Conservation (phyloP, 2,113 vertebrate species). For the Ailuropoda melanoleuca region DNA sequence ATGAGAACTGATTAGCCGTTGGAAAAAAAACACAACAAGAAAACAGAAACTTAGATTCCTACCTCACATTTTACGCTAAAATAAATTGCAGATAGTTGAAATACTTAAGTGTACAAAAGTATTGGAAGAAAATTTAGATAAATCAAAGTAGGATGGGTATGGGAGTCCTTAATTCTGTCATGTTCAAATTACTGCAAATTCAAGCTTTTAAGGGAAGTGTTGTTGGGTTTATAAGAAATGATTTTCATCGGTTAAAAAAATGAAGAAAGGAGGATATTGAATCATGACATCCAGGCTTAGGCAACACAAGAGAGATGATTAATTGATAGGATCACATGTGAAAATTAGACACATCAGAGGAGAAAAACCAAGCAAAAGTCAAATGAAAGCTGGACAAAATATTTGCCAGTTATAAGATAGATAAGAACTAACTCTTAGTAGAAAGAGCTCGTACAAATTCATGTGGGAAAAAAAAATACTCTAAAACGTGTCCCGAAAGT, state of each 20-base stretch:
- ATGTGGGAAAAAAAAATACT: background rate
- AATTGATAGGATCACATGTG: background rate
- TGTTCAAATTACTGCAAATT: background rate
- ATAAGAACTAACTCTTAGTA: background rate
- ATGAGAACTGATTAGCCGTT: background rate
- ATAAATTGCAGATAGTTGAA: background rate
- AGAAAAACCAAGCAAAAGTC: slow-evolving; percentile 2
- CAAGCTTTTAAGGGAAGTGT: background rate
- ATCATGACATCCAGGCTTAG: background rate
- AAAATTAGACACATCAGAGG: background rate
- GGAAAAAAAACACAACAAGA: background rate
- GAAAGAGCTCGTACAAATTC: background rate
- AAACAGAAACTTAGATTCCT: background rate
- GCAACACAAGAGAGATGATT: background rate
- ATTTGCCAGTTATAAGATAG: background rate
- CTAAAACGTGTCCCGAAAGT: background rate
- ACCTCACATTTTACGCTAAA: background rate
- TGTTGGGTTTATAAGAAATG: background rate
- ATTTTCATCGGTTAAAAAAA: background rate
- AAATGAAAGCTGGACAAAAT: slow-evolving; percentile 30
- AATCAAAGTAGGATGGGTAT: background rate
- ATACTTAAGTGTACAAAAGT: background rate
- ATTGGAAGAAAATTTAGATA: slow-evolving; percentile 1
- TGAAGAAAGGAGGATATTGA: background rate
- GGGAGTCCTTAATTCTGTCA: background rate